Percentiles rank a stretch among this genome's conserved stretches.
Evolutionary conservation across 2,113 vertebrate species (phyloP).

Genomic region (Callaeas wilsoni): DNA sequence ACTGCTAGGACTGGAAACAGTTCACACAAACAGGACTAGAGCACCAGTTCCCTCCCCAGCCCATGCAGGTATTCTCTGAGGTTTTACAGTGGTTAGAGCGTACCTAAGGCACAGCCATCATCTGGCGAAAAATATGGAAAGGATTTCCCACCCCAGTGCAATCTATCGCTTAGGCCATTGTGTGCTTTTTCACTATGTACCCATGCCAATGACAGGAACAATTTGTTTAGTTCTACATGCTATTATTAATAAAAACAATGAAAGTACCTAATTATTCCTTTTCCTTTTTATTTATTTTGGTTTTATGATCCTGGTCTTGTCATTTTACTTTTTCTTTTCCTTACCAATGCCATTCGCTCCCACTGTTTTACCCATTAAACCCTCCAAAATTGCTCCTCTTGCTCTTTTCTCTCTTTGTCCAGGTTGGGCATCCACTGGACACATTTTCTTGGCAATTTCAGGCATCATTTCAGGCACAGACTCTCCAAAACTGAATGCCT

Average conservation of each 20-base stretch:
- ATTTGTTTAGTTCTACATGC: not conserved
- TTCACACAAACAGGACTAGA: not conserved
- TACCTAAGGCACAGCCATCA: not conserved
- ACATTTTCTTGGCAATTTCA: not conserved
- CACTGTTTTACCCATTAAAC: not conserved
- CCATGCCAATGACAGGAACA: not conserved
- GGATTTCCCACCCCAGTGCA: not conserved
- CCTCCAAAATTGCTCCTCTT: not conserved
- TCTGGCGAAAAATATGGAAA: not conserved
- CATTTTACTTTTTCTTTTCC: not conserved
- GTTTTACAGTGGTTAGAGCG: rapidly evolving
- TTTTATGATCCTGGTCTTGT: not conserved
- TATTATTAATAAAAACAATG: not conserved
- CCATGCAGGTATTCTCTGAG: not conserved
- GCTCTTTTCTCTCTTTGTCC: not conserved
- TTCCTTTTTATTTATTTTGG: not conserved
- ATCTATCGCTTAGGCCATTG: not conserved
- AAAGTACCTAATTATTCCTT: not conserved
- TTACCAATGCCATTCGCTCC: not conserved
- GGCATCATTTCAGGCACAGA: not conserved
- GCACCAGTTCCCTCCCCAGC: not conserved
- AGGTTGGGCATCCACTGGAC: not conserved
- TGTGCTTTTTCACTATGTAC: not conserved
- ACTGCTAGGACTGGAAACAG: too few relatives aligned
- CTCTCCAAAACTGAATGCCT: not conserved